Base-by-base conservation (phyloP, 2,888 invertebrate genomes). In the Oxycera nigricornis region DNA sequence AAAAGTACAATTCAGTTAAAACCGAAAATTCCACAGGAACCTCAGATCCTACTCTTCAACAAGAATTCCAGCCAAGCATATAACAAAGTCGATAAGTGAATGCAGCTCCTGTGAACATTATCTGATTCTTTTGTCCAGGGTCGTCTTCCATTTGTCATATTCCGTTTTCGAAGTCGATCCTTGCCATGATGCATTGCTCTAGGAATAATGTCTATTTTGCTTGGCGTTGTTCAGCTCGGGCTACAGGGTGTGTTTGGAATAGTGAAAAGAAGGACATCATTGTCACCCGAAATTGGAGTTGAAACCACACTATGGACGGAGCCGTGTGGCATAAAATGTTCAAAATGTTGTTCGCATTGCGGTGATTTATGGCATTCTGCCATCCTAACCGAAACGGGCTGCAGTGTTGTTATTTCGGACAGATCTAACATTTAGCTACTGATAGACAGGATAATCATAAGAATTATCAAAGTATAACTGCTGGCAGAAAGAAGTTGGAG, bases 211-310 rank as follows among this genome's bases (percentile, higher is more conserved):
- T n/a, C 67, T 46, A 41, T 41, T 41, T 41, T 67, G 24, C 59
- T 59, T 2, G 59, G 11, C 30, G 30, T 59, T 30, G 26, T 30
- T 59, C 30, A 17, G 65, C 65, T 24, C 30, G 20, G 24, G 41
- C 2, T 65, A 24, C 14, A n/a, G 39, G 59, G 30, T 59, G 24
- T 65, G 41, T 65, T 31, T 31, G 11, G 68, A 57, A 72, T 30
- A 6, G 28, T 39, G 59, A 59, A 62, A 65, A 74, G 76, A 72
- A 76, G 67, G 59, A 73, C 72, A 76, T 76, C 68, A 72, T 73
- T 74, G 76, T 76, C 72, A 76, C 72, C 76, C 67, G 74, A 74
- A 76, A 72, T 72, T 72, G 76, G 74, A 76, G 76, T 74, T 72
- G 65, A 72, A 72, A 76, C 76, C 76, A 52, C 61, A 76, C 72